Percentiles rank a stretch among this genome's conserved stretches.
phyloP scores from a whole-genome alignment of 2,888 invertebrate species.

The Cephonodes hylas region DNA sequence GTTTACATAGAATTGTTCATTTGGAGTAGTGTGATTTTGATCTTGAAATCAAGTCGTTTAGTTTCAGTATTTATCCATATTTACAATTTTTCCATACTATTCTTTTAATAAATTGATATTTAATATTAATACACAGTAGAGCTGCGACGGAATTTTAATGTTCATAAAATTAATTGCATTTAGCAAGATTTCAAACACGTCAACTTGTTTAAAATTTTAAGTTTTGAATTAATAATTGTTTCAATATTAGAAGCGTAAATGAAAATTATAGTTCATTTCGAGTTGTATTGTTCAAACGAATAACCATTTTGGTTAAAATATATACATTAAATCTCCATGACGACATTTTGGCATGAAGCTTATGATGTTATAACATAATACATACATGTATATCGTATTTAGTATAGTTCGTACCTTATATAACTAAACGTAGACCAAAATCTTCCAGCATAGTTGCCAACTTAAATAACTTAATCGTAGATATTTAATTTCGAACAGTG shows the following conservation, averaged over 20 bases:
- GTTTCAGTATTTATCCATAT: not conserved
- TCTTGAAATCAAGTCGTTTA: not conserved
- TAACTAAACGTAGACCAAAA: constrained; percentile 33
- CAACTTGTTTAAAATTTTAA: no score
- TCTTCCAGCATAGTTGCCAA: constrained; percentile 54
- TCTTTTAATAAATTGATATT: not conserved
- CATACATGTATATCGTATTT: not conserved
- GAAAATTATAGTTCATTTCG: not conserved
- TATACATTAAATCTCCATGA: not conserved
- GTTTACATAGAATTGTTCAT: not conserved
- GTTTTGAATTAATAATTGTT: not conserved
- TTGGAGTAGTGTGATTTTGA: not conserved
- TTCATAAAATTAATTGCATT: no score
- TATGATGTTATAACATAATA: not conserved
- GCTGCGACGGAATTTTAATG: no score
- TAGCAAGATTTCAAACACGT: no score
- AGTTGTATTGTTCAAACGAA: not conserved
- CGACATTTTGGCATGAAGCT: not conserved
- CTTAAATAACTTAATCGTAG: constrained; percentile 24
- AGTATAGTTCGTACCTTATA: constrained; percentile 5
- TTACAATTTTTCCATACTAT: not conserved
- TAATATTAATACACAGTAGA: no score
- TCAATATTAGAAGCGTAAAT: not conserved
- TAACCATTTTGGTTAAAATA: not conserved
- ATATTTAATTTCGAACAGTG: constrained; percentile 17